phyloP scores from a whole-genome alignment of 2,797 vertebrate genomes.

The Gymnothorax javanicus region DNA sequence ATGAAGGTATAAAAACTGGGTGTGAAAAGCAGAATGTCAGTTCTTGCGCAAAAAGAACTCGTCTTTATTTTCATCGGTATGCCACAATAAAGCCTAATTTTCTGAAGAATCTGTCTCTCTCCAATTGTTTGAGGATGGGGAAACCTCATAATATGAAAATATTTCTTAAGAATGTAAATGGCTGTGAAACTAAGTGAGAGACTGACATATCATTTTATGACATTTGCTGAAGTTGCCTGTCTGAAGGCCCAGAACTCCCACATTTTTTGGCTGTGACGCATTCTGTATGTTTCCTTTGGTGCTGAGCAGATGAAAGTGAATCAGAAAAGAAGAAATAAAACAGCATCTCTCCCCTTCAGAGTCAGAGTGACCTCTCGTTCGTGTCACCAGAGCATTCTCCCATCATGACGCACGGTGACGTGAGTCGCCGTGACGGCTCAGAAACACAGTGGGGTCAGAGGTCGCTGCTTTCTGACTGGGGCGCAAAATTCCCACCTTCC shows the following conservation, averaged over 20 bases:
- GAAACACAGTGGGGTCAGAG: slow-evolving; percentile 56
- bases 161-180: neutral
- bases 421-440: slow-evolving; percentile 58
- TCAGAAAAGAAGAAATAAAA: neutral
- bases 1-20: too few relatives aligned
- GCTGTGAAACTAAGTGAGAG: neutral
- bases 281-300: neutral
- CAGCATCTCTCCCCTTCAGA: neutral
- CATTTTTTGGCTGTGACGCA: neutral
- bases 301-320: neutral
- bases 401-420: slow-evolving; percentile 36
- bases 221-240: neutral
- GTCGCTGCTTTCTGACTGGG: slow-evolving; percentile 51
- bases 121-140: too few relatives aligned
- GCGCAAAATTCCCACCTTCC: slow-evolving; percentile 47
- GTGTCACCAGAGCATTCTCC: slow-evolving; percentile 19
- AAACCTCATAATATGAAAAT: too few relatives aligned
- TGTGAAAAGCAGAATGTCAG: too few relatives aligned
- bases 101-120: too few relatives aligned
- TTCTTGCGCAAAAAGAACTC: too few relatives aligned
- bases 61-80: too few relatives aligned
- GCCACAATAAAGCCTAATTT: too few relatives aligned
- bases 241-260: neutral
- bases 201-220: neutral
- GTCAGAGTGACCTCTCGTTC: neutral